Evolutionary conservation across 2,888 invertebrate genomes (phyloP), one percentile per base, ranked within the genome.

Genomic region (Chrysopilus asiliformis): DNA sequence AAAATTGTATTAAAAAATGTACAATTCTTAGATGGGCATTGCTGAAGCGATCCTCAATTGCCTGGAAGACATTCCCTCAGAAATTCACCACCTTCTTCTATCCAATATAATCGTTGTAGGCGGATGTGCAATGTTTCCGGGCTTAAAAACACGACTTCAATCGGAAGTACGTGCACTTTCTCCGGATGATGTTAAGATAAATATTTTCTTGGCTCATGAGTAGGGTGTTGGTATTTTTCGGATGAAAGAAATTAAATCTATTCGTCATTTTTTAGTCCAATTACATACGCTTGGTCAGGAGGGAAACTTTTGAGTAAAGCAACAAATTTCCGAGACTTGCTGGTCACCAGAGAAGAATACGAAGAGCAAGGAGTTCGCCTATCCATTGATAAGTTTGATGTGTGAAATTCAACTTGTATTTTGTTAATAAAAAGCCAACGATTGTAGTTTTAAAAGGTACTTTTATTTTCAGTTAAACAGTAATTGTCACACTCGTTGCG

Each of bases 251-350:
- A 14, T 9, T 28, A 7, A 8, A 10, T 18, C 7, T 22, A 8
- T 22, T 22, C 10, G 10, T 5, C 20, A n/a, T 13, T 10, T 25
- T 27, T 37, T 39, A 83, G 84, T 52, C 87, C 94, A 0, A 58
- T 82, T 3, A 76, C 78, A 0, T 87, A 87, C 58, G 74, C 89
- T 0, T 95, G 94, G 94, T 72, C 79, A 50, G 94, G 93, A 4
- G 95, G 91, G 0, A 78, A 76, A 46, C 59, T 71, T 28, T 64
- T 94, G 27, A 74, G 84, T 4, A 67, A 74, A 47, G 79, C 83
- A 55, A 69, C 81, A 6, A 72, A 76, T 26, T 84, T 91, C 47
- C 70, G 75, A 43, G 74, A 71, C 1, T 68, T 74, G 47, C 65
- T 82, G 42, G 76, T 91, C 3, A 82, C 85, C 0, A 76, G 76